Conservation (phyloP, 1,140 invertebrate species). For the Lucilia sericata region DNA sequence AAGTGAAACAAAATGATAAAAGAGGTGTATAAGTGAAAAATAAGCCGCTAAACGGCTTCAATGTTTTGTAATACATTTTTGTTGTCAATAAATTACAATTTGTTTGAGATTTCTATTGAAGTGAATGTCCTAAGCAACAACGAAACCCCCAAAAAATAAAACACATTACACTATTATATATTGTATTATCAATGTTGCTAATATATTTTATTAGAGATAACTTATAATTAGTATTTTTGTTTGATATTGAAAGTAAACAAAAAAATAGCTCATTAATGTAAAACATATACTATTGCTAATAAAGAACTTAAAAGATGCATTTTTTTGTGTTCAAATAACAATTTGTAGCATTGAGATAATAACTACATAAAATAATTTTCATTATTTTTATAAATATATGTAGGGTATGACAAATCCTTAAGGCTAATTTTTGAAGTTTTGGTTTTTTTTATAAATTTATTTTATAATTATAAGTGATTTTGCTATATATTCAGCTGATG, state of each 20-base stretch:
- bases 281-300: neutral
- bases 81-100: too few relatives aligned
- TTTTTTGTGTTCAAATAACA: neutral
- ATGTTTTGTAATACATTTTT: too few relatives aligned
- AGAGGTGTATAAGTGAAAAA: too few relatives aligned
- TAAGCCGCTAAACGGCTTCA: too few relatives aligned
- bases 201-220: slow-evolving; percentile 27
- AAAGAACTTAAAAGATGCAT: neutral
- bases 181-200: slow-evolving; percentile 20
- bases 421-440: neutral
- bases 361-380: neutral
- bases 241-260: neutral
- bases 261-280: neutral
- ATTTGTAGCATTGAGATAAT: neutral
- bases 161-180: neutral
- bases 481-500: too few relatives aligned
- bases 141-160: neutral
- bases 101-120: too few relatives aligned
- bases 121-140: too few relatives aligned
- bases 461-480: too few relatives aligned
- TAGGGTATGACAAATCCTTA: neutral
- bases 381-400: neutral
- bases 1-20: too few relatives aligned
- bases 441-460: too few relatives aligned
- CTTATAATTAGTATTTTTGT: neutral